Evolutionary conservation across 2,888 invertebrate species (phyloP), one percentile per base, ranked within the genome.

Genomic region (Marronus borbonicus): DNA sequence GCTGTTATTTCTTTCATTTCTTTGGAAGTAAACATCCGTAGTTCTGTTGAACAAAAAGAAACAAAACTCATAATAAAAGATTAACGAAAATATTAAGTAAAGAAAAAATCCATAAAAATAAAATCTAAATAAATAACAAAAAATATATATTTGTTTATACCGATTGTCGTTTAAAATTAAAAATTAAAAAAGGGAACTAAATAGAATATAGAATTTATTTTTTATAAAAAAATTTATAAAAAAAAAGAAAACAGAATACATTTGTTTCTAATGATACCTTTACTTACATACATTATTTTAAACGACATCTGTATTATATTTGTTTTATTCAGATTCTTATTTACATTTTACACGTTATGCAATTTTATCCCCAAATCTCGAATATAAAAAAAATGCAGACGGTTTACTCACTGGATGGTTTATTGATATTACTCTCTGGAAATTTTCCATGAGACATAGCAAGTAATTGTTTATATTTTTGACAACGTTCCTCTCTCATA

Each of bases 1-100:
- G 90, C 90, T 4, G 92, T 92, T 80, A 92, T 88, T 44, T 90
- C 89, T 84, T 90, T 92, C 91, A 93, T 92, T 85, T 92, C 91
- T 83, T 89, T 89, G 12, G 91, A 89, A 66, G 89, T 88, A 81
- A 91, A 90, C 58, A 92, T 85, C 80, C 90, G 89, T 75, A 87
- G 88, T 77, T 89, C 87, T 66, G 88, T 90, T 90, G 80, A 50
- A 86, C 85, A 70, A 72, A 69, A 72, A 60, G 75, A 68, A 77
- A 65, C 62, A 49, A 31, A 70, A 44, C 8, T 44, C 66, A 17
- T 64, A 78, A 49, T 39, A 77, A 66, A 65, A 14, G 31, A 31
- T 31, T 31, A 31, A 31, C 5, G 5, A 31, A 31, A 28, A 10
- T 2, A 24, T 24, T 3, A 24, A 62, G 28, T 12, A 65, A 20